These are phyloP conservation scores for Eptesicus fuscus DNA, from an alignment of 2,113 vertebrate genomes.

Conservation along the genomic window DNA sequence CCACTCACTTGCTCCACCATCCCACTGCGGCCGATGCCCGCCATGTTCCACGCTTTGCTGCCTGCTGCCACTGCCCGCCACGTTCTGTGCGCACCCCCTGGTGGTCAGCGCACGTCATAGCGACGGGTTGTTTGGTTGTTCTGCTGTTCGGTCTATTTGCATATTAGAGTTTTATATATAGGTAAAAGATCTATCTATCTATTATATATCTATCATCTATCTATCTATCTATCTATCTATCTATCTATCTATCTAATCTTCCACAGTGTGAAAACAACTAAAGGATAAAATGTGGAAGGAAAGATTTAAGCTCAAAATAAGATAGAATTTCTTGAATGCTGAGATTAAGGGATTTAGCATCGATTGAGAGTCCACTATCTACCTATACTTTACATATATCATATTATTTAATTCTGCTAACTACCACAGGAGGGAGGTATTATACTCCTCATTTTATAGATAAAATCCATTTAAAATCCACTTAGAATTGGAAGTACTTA, in stretches of 20 bases:
- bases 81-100: too few relatives aligned
- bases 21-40: too few relatives aligned
- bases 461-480: neutral
- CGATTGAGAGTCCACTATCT: neutral
- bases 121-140: too few relatives aligned
- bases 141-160: too few relatives aligned
- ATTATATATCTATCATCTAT: too few relatives aligned
- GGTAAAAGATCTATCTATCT: neutral
- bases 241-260: neutral
- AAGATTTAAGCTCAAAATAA: conserved; percentile 31
- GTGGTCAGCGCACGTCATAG: too few relatives aligned
- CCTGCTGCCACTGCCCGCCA: too few relatives aligned
- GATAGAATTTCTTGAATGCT: neutral
- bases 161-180: too few relatives aligned
- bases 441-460: neutral
- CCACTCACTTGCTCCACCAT: too few relatives aligned
- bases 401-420: conserved; percentile 30
- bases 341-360: neutral
- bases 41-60: too few relatives aligned
- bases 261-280: neutral
- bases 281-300: neutral
- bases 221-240: neutral
- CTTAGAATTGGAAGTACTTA: neutral
- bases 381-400: neutral
- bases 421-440: neutral